Base-by-base conservation (phyloP, 2,888 invertebrate genomes). In the Campopleginae sp. region DNA sequence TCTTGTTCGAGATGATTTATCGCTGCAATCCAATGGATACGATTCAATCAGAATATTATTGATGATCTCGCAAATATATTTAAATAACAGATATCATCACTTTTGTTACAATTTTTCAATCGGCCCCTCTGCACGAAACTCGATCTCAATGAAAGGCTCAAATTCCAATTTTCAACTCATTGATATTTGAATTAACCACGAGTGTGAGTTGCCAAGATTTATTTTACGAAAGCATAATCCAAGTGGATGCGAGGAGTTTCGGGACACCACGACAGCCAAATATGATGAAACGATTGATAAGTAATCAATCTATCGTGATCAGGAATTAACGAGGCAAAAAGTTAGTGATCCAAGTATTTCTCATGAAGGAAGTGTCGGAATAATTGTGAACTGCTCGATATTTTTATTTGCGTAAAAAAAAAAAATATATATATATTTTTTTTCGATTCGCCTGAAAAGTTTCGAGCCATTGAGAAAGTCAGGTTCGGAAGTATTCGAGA, bases 1-100 rank as follows among this genome's bases (percentile, higher is more conserved):
- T 68, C 44, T 63, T 1, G 31, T 46, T 14, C 27, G 44, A 54
- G 46, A 84, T 54, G 75, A 79, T 84, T 84, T 75, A 75, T 76
- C 44, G 23, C 33, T 19, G 51, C 14, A 66, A 51, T 66, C 17
- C 38, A 38, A 12, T 12, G 23, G 7, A 74, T 8, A 12, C 5
- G 2, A 74, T 46, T 46, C 27, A 68, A 17, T 68, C 44, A 27
- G 27, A n/a, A n/a, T 58, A 27, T 58, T 27, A 58, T 58, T 23
- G 27, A 58, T 27, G 58, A 58, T 58, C 27, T 14, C 14, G 5
- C 27, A 58, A 58, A 58, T 58, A 58, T 58, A 58, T 58, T 58
- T 23, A 23, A 8, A 27, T 27, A 27, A 14, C 5, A 27, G n/a
- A n/a, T n/a, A n/a, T n/a, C 14, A 58, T 58, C 58, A 58, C 14